These are phyloP conservation scores for Acleris holmiana DNA, from an alignment of 2,888 invertebrate genomes.

Conservation along the genomic window DNA sequence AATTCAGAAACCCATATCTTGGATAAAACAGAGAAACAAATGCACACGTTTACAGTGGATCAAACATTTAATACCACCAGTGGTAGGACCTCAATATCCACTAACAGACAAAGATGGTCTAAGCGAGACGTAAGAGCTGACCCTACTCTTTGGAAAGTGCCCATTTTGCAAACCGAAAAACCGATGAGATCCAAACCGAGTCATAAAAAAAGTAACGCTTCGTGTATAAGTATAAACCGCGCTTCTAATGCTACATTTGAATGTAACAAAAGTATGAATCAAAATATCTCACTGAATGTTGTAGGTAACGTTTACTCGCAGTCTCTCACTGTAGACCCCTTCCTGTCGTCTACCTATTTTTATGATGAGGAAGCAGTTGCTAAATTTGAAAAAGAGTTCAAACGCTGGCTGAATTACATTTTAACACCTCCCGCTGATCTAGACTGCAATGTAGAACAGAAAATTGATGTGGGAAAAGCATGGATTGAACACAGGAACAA, in stretches of 20 bases:
- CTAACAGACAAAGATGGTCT: conserved; percentile 66
- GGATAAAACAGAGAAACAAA: conserved; percentile 62
- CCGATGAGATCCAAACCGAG: conserved; percentile 54
- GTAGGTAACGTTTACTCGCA: conserved; percentile 75
- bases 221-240: conserved; percentile 36
- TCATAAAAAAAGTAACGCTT: conserved; percentile 53
- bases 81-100: conserved; percentile 49
- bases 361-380: conserved; percentile 88
- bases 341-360: conserved; percentile 86
- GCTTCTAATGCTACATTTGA: conserved; percentile 57
- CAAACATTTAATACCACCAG: conserved; percentile 70
- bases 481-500: conserved; percentile 90
- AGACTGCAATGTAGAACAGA: conserved; percentile 85
- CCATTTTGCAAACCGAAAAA: conserved; percentile 57
- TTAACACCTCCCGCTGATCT: conserved; percentile 90
- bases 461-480: conserved; percentile 89
- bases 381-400: conserved; percentile 88
- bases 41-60: conserved; percentile 71
- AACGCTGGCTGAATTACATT: conserved; percentile 91
- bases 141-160: conserved; percentile 71
- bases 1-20: conserved; percentile 63
- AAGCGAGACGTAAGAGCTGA: conserved; percentile 68
- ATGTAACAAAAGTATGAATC: conserved; percentile 72
- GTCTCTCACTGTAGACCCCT: conserved; percentile 86
- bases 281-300: conserved; percentile 68